Evolutionary conservation across 1,140 invertebrate genomes (phyloP), one percentile per base, ranked within the genome.

Genomic region (Muscidifurax raptorellus): DNA sequence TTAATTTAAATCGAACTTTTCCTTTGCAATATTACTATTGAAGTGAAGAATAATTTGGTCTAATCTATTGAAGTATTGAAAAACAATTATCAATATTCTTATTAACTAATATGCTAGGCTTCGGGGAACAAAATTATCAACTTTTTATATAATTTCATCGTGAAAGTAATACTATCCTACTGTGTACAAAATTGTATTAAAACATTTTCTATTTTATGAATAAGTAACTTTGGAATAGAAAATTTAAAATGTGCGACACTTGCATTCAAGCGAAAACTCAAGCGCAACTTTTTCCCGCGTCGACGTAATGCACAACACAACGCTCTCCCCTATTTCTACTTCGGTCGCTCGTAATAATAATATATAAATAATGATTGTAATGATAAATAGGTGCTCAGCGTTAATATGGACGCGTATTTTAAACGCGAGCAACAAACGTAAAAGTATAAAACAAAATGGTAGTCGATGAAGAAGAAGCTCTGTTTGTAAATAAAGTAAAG

Each of bases 401-500:
- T 74, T 18, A 64, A 82, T 22, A 28, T 0, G 27, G 67, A 47
- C 0, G 79, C 69, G 15, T 22, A 47, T 28, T 67, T 71, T 81
- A 10, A 2, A 15, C 18, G 30, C 67, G 27, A 71, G 27, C 67
- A 71, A 9, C 12, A 71, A 69, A 28, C 28, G 28, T 28, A 69
- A n/a, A 69, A 69, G 25, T 71, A 27, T 28, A 32, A 74, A 74
- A 36, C 25, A 36, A 74, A 74, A 75, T 74, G 40, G 32, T 40
- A 59, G 25, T 15, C 22, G 13, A 81, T 28, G 30, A n/a, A 64
- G 22, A 80, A 80, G 6, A 32, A 75, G 15, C 79, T 80, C 40
- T 64, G n/a, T 44, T 44, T 72, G 79, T 81, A 81, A 30, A 81
- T 81, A 72, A 72, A 72, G n/a, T 52, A 72, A 25, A 72, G 4